Conservation (phyloP, 2,797 vertebrate genomes). For the Valencia hispanica region DNA sequence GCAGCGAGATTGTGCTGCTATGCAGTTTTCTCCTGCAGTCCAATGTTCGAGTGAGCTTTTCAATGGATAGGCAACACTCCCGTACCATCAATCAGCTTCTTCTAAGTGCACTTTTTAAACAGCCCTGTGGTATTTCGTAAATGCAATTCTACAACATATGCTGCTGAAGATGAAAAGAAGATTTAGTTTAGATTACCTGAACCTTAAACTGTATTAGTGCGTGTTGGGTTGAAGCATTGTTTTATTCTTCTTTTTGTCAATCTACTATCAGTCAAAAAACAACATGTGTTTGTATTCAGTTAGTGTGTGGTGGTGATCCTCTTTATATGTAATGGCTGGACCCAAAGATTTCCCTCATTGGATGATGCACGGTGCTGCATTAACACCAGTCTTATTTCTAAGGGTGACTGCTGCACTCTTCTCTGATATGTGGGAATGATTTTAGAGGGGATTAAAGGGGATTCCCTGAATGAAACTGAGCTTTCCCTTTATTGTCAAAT, state of each 20-base stretch:
- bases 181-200: not conserved
- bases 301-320: not conserved
- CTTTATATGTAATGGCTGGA: constrained; percentile 4
- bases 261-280: not conserved
- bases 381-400: constrained; percentile 43
- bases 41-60: constrained; percentile 13
- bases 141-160: constrained; percentile 5
- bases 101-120: constrained; percentile 1
- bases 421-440: constrained; percentile 27
- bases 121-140: not conserved
- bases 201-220: not conserved
- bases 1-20: constrained; percentile 65
- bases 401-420: constrained; percentile 31
- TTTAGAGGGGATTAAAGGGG: constrained; percentile 29
- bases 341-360: constrained; percentile 47
- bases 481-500: constrained; percentile 41
- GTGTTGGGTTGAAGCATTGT: not conserved
- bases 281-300: not conserved
- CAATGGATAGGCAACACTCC: not conserved
- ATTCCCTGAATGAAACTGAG: constrained; percentile 64
- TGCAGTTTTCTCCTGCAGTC: constrained; percentile 58
- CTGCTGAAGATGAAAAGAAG: not conserved
- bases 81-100: constrained; percentile 12
- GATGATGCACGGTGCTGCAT: constrained; percentile 52
- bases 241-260: not conserved